Base-by-base conservation (phyloP, 2,797 vertebrate species). In the Geotria australis region DNA sequence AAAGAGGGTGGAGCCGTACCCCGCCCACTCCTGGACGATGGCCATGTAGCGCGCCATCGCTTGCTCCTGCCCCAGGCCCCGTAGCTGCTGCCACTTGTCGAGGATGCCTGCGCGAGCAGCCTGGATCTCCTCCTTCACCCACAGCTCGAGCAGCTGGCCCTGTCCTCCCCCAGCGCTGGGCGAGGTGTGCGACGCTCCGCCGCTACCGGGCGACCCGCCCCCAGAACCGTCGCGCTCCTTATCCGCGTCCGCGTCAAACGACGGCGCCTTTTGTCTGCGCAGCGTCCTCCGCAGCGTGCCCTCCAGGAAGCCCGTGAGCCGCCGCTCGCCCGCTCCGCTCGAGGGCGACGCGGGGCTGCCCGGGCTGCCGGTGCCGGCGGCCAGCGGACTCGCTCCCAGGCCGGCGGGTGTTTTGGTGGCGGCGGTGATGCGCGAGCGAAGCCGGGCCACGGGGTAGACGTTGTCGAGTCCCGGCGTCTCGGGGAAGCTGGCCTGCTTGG, bases 41-140 rank as follows among this genome's bases (percentile, higher is more conserved):
- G 71, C 64, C 88, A 95, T 98, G 66, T 98, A 98, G 59, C 85
- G 86, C 57, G 76, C 69, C 80, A 94, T 91, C 64, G 83, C 83
- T 65, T 83, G 81, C 12, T 85, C 79, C 70, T 86, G 85, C 63
- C 59, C 80, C 76, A 88, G 74, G 10, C 81, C 81, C 68, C 83
- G 83, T 51, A 98, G 69, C 47, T 81, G 86, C 68, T 70, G 80
- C 89, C 89, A 98, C 69, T 95, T 98, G 68, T 95, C 84, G 49
- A 83, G 65, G 64, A 91, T 74, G 60, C 76, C 78, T 66, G 81
- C 74, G 12, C 70, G 77, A 7, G 75, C 70, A 0, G 79, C 75
- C 1, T 73, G 74, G 10, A 76, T 72, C 63, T 98, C 88, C 58
- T 98, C 88, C 67, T 79, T 78, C 61, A 85, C 61, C 91, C 88